Evolutionary conservation across 2,113 vertebrate genomes (phyloP), one percentile per base, ranked within the genome.

Genomic region (Anser brachyrhynchus): DNA sequence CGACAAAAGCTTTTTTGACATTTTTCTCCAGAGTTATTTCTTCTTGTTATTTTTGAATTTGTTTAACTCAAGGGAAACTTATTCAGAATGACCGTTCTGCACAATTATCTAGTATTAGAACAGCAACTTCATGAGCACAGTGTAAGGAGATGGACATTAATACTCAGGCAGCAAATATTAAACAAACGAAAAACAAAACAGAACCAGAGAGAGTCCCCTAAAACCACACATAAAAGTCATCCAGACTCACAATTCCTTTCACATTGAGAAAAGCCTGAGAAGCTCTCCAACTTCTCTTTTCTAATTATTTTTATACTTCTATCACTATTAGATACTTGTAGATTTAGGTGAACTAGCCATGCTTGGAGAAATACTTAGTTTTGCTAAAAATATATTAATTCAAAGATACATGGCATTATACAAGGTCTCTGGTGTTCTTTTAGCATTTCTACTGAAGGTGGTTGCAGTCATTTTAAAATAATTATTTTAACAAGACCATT

Each of bases 161-260:
- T 92, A 87, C 74, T 97, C 71, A 91, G 80, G 93, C 51, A 87
- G 69, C 55, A 90, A 67, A 90, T 76, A 94, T 84, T 54, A 90
- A 95, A 64, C 73, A 77, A 62, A 84, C 23, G 79, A 81, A 79
- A 59, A 73, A 81, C 9, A 41, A 65, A 65, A 19, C 37, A 26
- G 15, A 39, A 25, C 51, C 51, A 51, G 49, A 18, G 11, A 75
- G 28, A 85, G 67, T 74, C 55, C 39, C 95, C 64, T 88, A 74
- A 97, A 94, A 93, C 85, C 92, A 84, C 76, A 95, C n/a, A 82
- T 88, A 87, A 75, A 87, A 83, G 79, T 94, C 71, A 95, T 46
- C 66, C 84, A 90, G 94, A 89, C 43, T 23, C 51, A 82, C 64
- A 84, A 84, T 70, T 73, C n/a, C 72, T 87, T 83, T 87, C 61